Evolutionary conservation across 2,113 vertebrate species (phyloP).

Genomic region (Corythornis madagascariensis): DNA sequence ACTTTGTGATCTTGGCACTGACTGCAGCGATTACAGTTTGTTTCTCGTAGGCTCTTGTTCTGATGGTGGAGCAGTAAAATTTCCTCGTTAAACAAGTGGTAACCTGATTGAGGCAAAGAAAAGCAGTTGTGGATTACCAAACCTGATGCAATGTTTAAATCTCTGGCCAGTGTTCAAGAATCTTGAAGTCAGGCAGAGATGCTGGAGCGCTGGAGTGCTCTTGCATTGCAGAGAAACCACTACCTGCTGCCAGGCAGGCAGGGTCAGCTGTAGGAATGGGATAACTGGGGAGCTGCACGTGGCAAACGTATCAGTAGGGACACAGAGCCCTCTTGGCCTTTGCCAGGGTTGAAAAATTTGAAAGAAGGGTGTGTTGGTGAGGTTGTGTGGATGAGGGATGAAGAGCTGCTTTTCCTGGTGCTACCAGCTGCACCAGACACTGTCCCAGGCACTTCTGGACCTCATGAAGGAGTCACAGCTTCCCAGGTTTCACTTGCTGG

Average conservation of each 20-base stretch:
- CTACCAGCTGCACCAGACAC: not conserved
- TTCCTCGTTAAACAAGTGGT: not conserved
- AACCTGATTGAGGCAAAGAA: not conserved
- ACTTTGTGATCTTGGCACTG: not conserved
- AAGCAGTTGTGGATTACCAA: not conserved
- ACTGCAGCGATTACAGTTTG: not conserved
- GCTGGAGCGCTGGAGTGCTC: not conserved
- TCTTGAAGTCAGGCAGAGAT: not conserved
- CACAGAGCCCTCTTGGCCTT: not conserved
- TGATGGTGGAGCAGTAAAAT: not conserved
- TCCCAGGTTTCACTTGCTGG: not conserved
- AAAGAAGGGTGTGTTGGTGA: not conserved
- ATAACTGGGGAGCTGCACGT: not conserved
- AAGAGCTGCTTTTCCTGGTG: not conserved
- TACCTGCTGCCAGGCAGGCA: not conserved
- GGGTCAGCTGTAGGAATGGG: not conserved
- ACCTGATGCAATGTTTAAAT: not conserved
- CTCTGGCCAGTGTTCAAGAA: not conserved
- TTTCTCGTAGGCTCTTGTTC: constrained; percentile 22
- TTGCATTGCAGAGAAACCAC: not conserved
- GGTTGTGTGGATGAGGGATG: not conserved
- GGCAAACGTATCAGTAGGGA: not conserved
- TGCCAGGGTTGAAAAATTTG: not conserved
- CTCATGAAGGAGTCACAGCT: not conserved
- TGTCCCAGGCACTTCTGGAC: not conserved